A percentile compares a stretch with the other conserved stretches of the same genome.
Conservation (phyloP, 2,113 vertebrate species). For the Leuciscus idus region DNA sequence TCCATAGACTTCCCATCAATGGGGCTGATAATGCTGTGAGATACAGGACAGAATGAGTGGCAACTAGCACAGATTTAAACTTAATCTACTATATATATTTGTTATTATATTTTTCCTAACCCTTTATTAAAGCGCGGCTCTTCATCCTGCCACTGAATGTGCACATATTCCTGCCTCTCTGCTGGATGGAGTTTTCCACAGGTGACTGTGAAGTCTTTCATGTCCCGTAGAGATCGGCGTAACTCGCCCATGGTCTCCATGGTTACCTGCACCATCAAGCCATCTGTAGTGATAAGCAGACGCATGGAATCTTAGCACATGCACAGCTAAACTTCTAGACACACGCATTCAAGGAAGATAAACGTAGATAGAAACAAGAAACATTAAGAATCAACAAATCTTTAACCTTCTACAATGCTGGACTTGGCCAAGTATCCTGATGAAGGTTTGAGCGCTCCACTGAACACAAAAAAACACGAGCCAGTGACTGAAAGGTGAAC, state of each 20-base stretch:
- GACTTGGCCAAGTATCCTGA: constrained; percentile 96
- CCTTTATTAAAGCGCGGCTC: constrained; percentile 93
- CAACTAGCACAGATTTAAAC: constrained; percentile 16
- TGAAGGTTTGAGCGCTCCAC: constrained; percentile 93
- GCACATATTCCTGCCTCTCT: constrained; percentile 92
- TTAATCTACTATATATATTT: not conserved
- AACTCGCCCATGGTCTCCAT: constrained; percentile 95
- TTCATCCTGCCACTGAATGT: constrained; percentile 94
- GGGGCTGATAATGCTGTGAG: constrained; percentile 87
- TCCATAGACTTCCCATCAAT: constrained; percentile 98
- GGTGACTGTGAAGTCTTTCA: constrained; percentile 94
- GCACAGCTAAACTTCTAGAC: constrained; percentile 56
- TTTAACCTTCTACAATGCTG: constrained; percentile 98
- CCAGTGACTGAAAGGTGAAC: constrained; percentile 89
- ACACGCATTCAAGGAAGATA: not conserved
- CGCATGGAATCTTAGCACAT: constrained; percentile 18
- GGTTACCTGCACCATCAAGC: constrained; percentile 97
- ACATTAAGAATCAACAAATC: not conserved
- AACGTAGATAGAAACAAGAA: too few relatives aligned
- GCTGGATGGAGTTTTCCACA: constrained; percentile 91
- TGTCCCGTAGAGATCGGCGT: constrained; percentile 90
- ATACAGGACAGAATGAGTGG: constrained; percentile 1
- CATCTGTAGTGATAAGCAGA: constrained; percentile 72
- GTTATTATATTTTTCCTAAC: constrained; percentile 64
- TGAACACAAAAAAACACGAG: constrained; percentile 99